Percentiles rank a stretch among this genome's conserved stretches.
Conservation (phyloP, 2,888 invertebrate genomes). For the Hylaea fasciaria region DNA sequence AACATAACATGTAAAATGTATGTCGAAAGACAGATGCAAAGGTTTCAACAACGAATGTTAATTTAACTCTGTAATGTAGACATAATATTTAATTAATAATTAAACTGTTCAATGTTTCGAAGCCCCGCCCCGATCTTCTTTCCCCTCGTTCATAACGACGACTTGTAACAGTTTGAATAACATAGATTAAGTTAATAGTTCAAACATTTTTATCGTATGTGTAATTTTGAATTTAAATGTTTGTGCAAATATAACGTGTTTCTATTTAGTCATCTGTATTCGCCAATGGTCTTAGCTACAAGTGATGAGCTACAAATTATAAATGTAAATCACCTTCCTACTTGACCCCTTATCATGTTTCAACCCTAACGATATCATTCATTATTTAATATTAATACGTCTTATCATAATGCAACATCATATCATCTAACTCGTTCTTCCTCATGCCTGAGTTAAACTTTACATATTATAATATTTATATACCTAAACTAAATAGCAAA, state of each 20-base stretch:
- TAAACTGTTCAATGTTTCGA: conserved; percentile 18
- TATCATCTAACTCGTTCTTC: conserved; percentile 36
- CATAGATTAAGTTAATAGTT: conserved; percentile 27
- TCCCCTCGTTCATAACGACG: conserved; percentile 4
- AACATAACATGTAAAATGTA: conserved; percentile 9
- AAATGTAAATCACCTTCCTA: conserved; percentile 5
- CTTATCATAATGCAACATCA: conserved; percentile 37
- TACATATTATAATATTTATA: conserved; percentile 6
- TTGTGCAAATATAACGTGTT: conserved; percentile 26
- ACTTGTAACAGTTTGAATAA: conserved; percentile 8
- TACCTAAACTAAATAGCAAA: conserved; percentile 16
- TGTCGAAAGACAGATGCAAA: conserved; percentile 17
- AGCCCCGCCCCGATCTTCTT: not conserved
- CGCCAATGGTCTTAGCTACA: conserved; percentile 5
- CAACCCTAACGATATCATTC: conserved; percentile 12
- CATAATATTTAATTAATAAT: not conserved
- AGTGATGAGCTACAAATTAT: conserved; percentile 9
- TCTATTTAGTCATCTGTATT: conserved; percentile 20
- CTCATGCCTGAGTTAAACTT: conserved; percentile 30
- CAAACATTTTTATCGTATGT: conserved; percentile 11
- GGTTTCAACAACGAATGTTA: conserved; percentile 33
- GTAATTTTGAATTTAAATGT: conserved; percentile 23
- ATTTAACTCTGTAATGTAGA: conserved; percentile 3
- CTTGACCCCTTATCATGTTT: conserved; percentile 11
- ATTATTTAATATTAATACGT: not conserved